Base-by-base conservation (phyloP, 2,888 invertebrate species). In the Zygothrica quintamaculata region DNA sequence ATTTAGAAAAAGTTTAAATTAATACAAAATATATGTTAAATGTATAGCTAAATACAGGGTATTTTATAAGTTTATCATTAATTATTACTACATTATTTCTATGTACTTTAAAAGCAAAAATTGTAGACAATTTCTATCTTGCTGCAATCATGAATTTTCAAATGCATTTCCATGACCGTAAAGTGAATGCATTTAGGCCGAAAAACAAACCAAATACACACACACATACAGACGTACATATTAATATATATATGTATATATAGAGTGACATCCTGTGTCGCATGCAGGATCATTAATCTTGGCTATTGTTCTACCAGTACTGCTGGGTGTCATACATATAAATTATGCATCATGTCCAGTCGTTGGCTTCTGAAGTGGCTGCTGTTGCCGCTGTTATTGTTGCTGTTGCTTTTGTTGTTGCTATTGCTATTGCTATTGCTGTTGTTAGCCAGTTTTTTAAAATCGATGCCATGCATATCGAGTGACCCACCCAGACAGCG, bases 401-500 rank as follows among this genome's bases (percentile, higher is more conserved):
- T n/a, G n/a, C n/a, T n/a, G n/a, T n/a, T n/a, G n/a, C n/a, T n/a
- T n/a, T n/a, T n/a, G n/a, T n/a, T n/a, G n/a, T n/a, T n/a, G n/a
- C n/a, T n/a, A n/a, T n/a, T n/a, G n/a, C n/a, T n/a, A n/a, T n/a
- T n/a, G n/a, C n/a, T n/a, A n/a, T n/a, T n/a, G 62, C 37, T 51
- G 61, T 52, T 62, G 47, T 29, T 13, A 33, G 44, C 39, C 60
- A 82, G 65, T 79, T 22, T 77, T 22, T 77, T 73, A 69, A 73
- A 77, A 84, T 80, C 79, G 79, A 84, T 79, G 78, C 58, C 57
- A 55, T 65, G 81, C 73, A 84, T 79, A 84, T 84, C 75, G 84
- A 84, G 77, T 84, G 65, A 58, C 74, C 64, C 37, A 36, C n/a
- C 4, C 11, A 46, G 11, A 13, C 29, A 25, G 25, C 4, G 9